A percentile compares a stretch with the other conserved stretches of the same genome.
phyloP scores from a whole-genome alignment of 2,888 invertebrate species.

The Iselma pallidipennis region DNA sequence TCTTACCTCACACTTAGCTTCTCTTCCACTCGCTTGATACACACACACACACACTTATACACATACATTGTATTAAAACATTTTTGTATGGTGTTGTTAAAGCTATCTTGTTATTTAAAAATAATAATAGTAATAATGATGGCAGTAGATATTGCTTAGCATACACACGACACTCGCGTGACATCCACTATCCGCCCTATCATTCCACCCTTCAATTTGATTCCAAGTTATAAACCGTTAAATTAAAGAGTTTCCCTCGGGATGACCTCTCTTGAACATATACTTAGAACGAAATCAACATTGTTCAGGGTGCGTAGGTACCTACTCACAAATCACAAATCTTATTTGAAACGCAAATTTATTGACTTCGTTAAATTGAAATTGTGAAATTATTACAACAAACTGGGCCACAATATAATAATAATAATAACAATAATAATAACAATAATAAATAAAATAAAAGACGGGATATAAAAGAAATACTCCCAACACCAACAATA shows the following conservation, averaged over 20 bases:
- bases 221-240: conserved; percentile 56
- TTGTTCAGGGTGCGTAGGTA: conserved; percentile 29
- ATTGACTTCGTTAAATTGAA: conserved; percentile 18
- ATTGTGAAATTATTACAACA: conserved; percentile 14
- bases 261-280: conserved; percentile 40
- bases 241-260: conserved; percentile 52
- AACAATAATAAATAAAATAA: not conserved
- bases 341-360: conserved; percentile 37
- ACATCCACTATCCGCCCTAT: conserved; percentile 34
- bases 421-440: conserved; percentile 11
- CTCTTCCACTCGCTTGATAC: too few species aligned
- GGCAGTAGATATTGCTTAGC: conserved; percentile 43
- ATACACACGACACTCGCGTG: conserved; percentile 51
- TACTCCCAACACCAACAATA: too few species aligned
- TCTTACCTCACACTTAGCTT: conserved; percentile 14
- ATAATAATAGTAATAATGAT: conserved; percentile 2
- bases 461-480: too few species aligned
- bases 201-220: conserved; percentile 50
- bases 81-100: not conserved
- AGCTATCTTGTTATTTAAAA: not conserved
- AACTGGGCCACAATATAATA: not conserved
- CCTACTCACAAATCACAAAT: conserved; percentile 40
- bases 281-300: conserved; percentile 38
- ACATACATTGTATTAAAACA: not conserved
- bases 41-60: too few species aligned